Conservation (phyloP, 2,797 vertebrate species). For the Danio jaintianensis region DNA sequence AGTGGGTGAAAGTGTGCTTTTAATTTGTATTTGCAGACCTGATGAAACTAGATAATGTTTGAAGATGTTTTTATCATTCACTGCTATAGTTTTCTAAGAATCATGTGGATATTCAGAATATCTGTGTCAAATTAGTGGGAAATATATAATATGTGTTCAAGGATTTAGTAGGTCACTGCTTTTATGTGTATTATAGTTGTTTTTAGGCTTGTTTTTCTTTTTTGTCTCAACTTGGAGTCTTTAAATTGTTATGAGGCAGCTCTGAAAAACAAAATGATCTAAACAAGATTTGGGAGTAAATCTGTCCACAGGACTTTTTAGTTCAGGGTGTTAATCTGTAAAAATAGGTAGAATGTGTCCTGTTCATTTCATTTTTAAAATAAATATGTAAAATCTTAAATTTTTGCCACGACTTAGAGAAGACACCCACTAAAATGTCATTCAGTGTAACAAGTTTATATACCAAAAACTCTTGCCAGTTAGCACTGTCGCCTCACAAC, state of each 20-base stretch:
- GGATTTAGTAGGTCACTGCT: neutral
- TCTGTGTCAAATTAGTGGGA: neutral
- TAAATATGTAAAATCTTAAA: too few species aligned
- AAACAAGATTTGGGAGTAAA: neutral
- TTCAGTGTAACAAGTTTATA: too few species aligned
- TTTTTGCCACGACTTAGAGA: too few species aligned
- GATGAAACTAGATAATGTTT: constrained; percentile 4
- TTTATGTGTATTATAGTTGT: neutral
- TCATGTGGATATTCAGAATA: neutral
- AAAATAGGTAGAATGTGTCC: neutral
- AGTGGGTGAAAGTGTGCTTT: neutral
- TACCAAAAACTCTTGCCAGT: too few species aligned
- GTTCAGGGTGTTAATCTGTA: neutral
- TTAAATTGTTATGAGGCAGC: neutral
- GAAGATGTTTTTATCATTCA: neutral
- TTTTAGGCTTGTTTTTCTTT: neutral
- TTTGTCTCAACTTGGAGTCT: neutral
- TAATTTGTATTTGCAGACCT: neutral
- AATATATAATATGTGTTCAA: neutral
- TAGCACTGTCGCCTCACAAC: too few species aligned
- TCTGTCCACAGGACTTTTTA: neutral
- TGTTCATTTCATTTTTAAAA: too few species aligned
- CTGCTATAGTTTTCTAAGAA: neutral
- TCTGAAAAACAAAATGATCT: neutral
- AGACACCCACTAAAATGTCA: too few species aligned